These are phyloP conservation scores for Eumacrocentrus americanus DNA, from an alignment of 2,888 invertebrate species.

Conservation along the genomic window DNA sequence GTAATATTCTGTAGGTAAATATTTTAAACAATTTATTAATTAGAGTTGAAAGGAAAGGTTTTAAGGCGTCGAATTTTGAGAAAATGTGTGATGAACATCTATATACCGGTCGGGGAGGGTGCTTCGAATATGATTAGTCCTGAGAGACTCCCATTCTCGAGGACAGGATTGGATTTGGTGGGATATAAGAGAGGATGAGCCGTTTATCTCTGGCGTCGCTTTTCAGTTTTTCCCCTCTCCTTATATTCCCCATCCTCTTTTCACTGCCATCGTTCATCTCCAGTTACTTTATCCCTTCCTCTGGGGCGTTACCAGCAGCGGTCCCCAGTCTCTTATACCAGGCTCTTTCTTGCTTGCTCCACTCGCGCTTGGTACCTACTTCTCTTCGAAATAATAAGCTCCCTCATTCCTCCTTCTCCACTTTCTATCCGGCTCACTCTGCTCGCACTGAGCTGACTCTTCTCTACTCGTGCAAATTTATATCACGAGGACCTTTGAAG, in stretches of 20 bases:
- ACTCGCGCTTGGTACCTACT: constrained; percentile 26
- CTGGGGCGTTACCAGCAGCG: constrained; percentile 46
- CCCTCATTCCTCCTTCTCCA: constrained; percentile 40
- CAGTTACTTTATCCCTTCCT: constrained; percentile 50
- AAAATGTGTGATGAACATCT: not conserved
- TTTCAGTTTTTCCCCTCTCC: constrained; percentile 52
- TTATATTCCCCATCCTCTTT: constrained; percentile 26
- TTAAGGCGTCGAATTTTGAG: not conserved
- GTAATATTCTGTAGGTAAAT: too few relatives aligned
- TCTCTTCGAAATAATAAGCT: constrained; percentile 55
- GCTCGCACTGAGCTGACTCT: constrained; percentile 20
- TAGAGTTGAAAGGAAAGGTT: not conserved
- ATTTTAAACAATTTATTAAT: not conserved
- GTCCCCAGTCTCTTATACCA: constrained; percentile 30
- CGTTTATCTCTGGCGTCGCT: constrained; percentile 60
- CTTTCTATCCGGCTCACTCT: constrained; percentile 27
- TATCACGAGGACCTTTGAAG: constrained; percentile 35
- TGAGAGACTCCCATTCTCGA: constrained; percentile 47
- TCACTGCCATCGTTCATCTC: constrained; percentile 43
- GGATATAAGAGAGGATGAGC: constrained; percentile 54
- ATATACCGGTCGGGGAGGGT: constrained; percentile 4
- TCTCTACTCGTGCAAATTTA: constrained; percentile 40
- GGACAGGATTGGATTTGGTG: constrained; percentile 53
- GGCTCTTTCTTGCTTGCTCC: constrained; percentile 14
- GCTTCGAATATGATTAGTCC: constrained; percentile 54